Conservation (phyloP, 1,140 invertebrate genomes). For the Stegodyphus mimosarum region DNA sequence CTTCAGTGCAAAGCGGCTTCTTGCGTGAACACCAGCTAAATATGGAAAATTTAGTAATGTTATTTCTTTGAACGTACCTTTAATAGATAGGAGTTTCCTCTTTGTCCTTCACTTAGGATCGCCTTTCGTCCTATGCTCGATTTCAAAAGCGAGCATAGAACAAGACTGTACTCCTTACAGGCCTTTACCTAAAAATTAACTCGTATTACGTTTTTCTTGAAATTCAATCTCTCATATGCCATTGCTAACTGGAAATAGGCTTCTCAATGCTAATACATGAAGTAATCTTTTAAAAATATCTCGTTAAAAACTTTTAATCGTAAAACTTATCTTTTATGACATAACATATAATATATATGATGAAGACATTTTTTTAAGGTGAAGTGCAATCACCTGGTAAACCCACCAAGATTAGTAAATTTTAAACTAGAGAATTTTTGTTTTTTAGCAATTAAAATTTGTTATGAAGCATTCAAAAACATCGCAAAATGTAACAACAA, state of each 20-base stretch:
- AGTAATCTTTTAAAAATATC: too few species aligned
- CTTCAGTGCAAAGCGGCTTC: not conserved
- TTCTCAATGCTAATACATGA: too few species aligned
- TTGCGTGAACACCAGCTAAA: not conserved
- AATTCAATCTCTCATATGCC: not conserved
- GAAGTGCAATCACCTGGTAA: too few species aligned
- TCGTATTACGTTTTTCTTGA: constrained; percentile 22
- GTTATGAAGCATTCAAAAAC: too few species aligned
- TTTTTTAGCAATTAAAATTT: too few species aligned
- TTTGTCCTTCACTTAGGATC: constrained; percentile 28
- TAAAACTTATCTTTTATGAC: not conserved
- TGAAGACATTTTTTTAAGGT: too few species aligned
- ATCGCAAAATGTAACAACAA: too few species aligned
- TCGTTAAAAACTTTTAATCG: too few species aligned
- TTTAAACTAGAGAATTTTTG: too few species aligned
- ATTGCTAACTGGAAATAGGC: too few species aligned
- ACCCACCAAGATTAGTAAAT: too few species aligned
- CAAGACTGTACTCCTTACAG: constrained; percentile 29
- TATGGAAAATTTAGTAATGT: not conserved
- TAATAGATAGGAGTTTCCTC: constrained; percentile 43
- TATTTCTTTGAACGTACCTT: constrained; percentile 35
- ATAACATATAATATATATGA: not conserved
- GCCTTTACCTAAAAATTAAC: constrained; percentile 52
- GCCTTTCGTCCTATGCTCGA: constrained; percentile 52
- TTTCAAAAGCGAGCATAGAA: constrained; percentile 48